A percentile compares a stretch with the other conserved stretches of the same genome.
Evolutionary conservation across 1,140 invertebrate genomes (phyloP).

Genomic region (Holotrichia oblita): DNA sequence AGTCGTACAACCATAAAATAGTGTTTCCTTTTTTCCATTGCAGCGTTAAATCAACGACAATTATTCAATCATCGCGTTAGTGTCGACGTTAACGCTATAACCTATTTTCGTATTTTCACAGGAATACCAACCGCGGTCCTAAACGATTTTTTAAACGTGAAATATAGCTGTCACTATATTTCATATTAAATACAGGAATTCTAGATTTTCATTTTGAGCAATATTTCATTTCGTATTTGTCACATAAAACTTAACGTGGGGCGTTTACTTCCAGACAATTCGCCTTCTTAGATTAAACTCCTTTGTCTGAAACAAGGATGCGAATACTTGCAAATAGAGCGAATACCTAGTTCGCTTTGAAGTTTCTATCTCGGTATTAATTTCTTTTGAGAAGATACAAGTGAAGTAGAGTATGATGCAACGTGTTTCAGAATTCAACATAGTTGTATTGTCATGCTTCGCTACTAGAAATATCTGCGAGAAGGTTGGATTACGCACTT

Average conservation of each 20-base stretch:
- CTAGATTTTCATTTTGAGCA: neutral
- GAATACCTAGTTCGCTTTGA: neutral
- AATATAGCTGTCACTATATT: constrained; percentile 3
- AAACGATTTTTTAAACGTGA: constrained; percentile 4
- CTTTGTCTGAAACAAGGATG: neutral
- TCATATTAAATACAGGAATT: constrained; percentile 9
- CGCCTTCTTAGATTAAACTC: constrained; percentile 12
- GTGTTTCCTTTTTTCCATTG: neutral
- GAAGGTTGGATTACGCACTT: no score
- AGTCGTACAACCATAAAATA: no score
- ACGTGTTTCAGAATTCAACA: no score
- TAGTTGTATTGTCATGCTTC: no score
- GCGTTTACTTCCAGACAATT: neutral
- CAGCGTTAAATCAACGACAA: neutral
- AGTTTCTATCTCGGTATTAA: no score
- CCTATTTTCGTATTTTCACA: neutral
- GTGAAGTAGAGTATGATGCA: no score
- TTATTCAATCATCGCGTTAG: neutral
- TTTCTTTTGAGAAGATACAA: no score
- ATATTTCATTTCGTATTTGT: constrained; percentile 3
- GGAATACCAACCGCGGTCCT: neutral
- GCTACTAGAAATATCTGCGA: no score
- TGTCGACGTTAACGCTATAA: neutral
- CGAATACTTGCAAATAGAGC: neutral
- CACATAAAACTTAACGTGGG: neutral